Evolutionary conservation across 2,888 invertebrate genomes (phyloP).

Genomic region (Hydraecia micacea): DNA sequence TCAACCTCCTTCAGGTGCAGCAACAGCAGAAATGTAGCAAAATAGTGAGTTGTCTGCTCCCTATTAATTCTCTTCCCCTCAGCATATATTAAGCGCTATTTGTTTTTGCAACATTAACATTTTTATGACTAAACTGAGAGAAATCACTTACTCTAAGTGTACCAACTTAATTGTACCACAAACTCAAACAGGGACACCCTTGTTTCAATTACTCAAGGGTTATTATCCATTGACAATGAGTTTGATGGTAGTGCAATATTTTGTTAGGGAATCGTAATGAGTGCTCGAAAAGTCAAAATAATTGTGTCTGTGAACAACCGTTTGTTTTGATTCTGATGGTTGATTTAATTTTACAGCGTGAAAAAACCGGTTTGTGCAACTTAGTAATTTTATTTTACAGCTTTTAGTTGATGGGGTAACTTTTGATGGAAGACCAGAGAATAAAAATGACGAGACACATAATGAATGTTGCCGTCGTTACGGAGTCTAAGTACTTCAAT

Average conservation of each 20-base stretch:
- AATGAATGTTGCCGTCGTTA: not conserved
- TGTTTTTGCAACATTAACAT: constrained; percentile 90
- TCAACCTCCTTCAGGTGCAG: constrained; percentile 74
- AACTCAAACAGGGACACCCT: constrained; percentile 26
- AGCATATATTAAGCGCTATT: constrained; percentile 88
- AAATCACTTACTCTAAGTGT: constrained; percentile 84
- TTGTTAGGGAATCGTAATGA: constrained; percentile 60
- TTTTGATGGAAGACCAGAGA: not conserved
- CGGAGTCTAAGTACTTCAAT: not conserved
- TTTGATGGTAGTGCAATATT: not conserved
- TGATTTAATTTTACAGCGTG: constrained; percentile 50
- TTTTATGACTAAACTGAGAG: constrained; percentile 89
- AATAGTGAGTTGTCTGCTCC: constrained; percentile 61
- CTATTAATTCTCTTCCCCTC: constrained; percentile 84
- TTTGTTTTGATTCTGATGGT: constrained; percentile 62
- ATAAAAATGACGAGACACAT: not conserved
- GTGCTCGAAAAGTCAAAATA: constrained; percentile 63
- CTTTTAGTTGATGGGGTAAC: not conserved
- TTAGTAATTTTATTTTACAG: constrained; percentile 18
- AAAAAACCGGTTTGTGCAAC: constrained; percentile 31
- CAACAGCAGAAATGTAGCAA: constrained; percentile 73
- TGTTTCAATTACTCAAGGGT: constrained; percentile 46
- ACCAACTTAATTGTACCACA: constrained; percentile 66
- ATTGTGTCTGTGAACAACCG: constrained; percentile 60
- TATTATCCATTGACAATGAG: constrained; percentile 24